Evolutionary conservation across 2,888 invertebrate species (phyloP), one percentile per base, ranked within the genome.

Genomic region (Ferdinandea cuprea): DNA sequence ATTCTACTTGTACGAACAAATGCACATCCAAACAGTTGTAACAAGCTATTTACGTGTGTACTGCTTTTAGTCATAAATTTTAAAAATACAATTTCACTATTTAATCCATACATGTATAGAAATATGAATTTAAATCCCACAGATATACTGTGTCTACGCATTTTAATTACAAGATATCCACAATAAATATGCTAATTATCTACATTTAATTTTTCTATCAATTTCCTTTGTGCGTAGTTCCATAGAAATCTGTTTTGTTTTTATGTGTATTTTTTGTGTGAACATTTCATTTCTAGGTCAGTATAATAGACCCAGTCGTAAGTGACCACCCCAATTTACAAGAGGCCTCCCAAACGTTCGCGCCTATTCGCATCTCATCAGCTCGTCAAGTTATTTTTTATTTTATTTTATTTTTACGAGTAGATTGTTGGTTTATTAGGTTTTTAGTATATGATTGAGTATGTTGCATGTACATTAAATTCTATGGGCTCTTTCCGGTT

Each of bases 401-500:
- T 28, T 61, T 44, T 68, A 17, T 40, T 28, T 50, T 25, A 4
- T 32, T 42, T 69, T 63, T 35, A 77, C 32, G 77, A 71, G 46
- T 48, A 63, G 71, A 77, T 63, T 71, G 63, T 71, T 42, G 66
- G 72, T 66, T 65, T 56, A 77, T 76, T 68, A 61, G 21, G 63
- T 46, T 76, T 66, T 58, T 50, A 66, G 35, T 48, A 28, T 42
- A 9, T 42, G 63, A 65, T 71, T 71, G 71, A 65, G 50, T 52
- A 28, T 21, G 58, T 74, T 42, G 42, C 19, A 63, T 56, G 54
- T 61, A 25, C 13, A 42, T 63, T 44, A 44, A 17, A 19, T 44
- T 59, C 59, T 66, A 74, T 76, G 76, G 59, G 59, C 44, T 59
- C 59, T 76, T 77, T 77, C 77, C 77, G 77, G 77, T 77, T 61